phyloP scores from a whole-genome alignment of 2,113 vertebrate species.

The Glareola pratincola region DNA sequence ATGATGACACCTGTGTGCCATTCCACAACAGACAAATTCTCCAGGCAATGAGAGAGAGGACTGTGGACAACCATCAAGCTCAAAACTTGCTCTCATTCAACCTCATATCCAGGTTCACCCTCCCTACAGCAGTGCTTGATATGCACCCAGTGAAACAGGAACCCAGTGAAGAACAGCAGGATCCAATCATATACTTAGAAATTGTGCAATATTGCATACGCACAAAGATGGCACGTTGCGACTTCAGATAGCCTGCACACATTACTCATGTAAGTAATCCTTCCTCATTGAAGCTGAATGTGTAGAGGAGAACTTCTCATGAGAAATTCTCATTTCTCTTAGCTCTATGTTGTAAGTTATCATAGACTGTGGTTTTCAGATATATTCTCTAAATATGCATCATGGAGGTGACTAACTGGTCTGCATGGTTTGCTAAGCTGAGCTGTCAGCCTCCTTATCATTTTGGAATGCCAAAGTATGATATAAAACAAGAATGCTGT shows the following conservation, averaged over 20 bases:
- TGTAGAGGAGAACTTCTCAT: background rate
- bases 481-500: slow-evolving; percentile 61
- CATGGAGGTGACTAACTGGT: slow-evolving; percentile 6
- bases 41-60: background rate
- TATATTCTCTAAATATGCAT: slow-evolving; percentile 25
- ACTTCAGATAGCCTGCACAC: background rate
- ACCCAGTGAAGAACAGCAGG: background rate
- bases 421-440: slow-evolving; percentile 22
- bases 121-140: background rate
- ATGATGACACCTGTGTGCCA: background rate
- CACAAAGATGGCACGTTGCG: background rate
- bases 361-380: background rate
- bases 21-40: background rate
- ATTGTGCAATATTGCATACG: background rate
- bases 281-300: background rate
- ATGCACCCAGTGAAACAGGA: background rate
- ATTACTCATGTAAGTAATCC: background rate
- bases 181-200: background rate
- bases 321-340: background rate
- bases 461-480: slow-evolving; percentile 20
- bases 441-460: slow-evolving; percentile 29
- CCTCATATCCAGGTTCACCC: background rate
- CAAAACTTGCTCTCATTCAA: background rate
- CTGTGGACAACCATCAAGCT: background rate
- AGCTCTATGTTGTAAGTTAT: background rate